These are phyloP conservation scores for Cephalopachus bancanus DNA, from an alignment of 2,797 vertebrate genomes.

Conservation along the genomic window DNA sequence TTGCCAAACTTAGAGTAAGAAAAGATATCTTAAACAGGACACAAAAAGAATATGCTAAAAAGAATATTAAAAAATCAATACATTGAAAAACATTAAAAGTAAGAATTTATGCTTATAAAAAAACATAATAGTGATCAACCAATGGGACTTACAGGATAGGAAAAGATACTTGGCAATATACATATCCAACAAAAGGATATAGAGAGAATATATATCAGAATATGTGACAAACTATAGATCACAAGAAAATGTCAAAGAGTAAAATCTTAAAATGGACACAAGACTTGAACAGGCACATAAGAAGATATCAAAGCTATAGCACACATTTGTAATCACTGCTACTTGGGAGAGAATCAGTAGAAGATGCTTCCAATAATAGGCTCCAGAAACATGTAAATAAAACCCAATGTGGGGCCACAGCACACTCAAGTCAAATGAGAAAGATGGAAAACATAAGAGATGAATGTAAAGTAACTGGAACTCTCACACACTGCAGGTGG, in stretches of 20 bases:
- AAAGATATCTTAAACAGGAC: neutral
- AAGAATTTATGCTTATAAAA: neutral
- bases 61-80: neutral
- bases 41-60: neutral
- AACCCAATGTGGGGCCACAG: neutral
- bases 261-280: neutral
- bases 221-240: neutral
- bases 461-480: neutral
- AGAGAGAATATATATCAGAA: neutral
- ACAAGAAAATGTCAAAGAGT: neutral
- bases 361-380: neutral
- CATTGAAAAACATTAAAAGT: neutral
- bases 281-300: neutral
- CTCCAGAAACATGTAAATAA: neutral
- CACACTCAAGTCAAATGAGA: neutral
- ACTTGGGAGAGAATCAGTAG: neutral
- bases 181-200: neutral
- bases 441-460: neutral
- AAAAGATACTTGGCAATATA: neutral
- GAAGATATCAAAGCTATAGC: too few species aligned
- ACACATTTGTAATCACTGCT: neutral
- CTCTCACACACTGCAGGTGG: neutral
- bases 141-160: neutral
- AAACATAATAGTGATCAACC: neutral
- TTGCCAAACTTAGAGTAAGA: neutral